Evolutionary conservation across 2,888 invertebrate species (phyloP).

Genomic region (Heliconius aoede): DNA sequence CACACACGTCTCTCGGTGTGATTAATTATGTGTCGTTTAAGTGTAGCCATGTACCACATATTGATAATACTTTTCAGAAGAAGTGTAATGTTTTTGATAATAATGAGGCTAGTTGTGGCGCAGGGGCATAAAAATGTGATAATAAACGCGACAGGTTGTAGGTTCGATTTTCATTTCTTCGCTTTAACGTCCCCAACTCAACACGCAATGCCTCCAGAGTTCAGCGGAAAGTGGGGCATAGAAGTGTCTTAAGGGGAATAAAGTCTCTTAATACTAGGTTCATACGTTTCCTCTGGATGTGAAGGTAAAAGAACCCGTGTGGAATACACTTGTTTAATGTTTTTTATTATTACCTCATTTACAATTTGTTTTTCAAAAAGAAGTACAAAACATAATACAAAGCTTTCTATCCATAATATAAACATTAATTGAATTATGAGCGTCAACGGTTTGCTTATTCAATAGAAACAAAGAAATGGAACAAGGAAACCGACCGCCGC

Average conservation of each 20-base stretch:
- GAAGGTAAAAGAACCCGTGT: too few species aligned
- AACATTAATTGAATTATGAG: conserved; percentile 26
- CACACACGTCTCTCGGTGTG: conserved; percentile 45
- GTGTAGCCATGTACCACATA: conserved; percentile 7
- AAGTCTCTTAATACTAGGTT: too few species aligned
- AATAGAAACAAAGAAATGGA: conserved; percentile 39
- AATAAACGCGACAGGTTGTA: too few species aligned
- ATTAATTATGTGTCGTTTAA: conserved; percentile 43
- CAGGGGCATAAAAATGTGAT: not conserved
- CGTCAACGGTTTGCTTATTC: conserved; percentile 31
- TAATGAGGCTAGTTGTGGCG: too few species aligned
- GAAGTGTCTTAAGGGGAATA: too few species aligned
- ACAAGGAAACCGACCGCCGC: conserved; percentile 39
- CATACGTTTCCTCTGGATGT: too few species aligned
- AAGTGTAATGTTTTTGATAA: not conserved
- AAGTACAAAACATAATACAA: not conserved
- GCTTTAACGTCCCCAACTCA: too few species aligned
- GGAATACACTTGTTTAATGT: too few species aligned
- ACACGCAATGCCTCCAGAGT: too few species aligned
- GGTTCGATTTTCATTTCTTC: too few species aligned
- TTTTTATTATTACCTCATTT: not conserved
- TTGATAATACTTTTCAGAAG: not conserved
- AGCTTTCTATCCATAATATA: not conserved
- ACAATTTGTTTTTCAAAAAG: not conserved
- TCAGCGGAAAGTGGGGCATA: too few species aligned